A percentile compares a stretch with the other conserved stretches of the same genome.
Evolutionary conservation across 2,113 vertebrate species (phyloP).

Genomic region (Platichthys stellatus): DNA sequence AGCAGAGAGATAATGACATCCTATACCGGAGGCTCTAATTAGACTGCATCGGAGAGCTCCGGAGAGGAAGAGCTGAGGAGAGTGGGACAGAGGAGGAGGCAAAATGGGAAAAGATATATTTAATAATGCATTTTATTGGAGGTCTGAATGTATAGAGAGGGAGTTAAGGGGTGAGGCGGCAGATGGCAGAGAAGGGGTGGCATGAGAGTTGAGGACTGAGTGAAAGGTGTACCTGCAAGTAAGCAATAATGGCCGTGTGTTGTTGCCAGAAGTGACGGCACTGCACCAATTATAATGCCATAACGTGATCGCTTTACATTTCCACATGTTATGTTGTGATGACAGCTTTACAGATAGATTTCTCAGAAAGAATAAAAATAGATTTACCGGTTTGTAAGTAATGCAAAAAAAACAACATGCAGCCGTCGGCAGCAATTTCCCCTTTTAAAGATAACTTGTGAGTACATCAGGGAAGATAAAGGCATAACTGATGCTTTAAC

Average conservation of each 20-base stretch:
- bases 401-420: background rate
- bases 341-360: background rate
- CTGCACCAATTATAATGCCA: slow-evolving; percentile 48
- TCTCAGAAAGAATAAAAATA: background rate
- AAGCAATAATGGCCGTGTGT: slow-evolving; percentile 54
- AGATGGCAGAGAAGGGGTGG: slow-evolving; percentile 28
- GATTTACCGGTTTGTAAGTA: background rate
- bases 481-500: background rate
- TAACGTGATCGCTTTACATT: slow-evolving; percentile 32
- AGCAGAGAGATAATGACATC: slow-evolving; percentile 75
- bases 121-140: slow-evolving; percentile 62
- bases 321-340: slow-evolving; percentile 1
- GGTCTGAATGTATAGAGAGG: slow-evolving; percentile 53
- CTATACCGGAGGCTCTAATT: slow-evolving; percentile 78
- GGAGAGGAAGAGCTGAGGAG: slow-evolving; percentile 38
- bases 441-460: background rate
- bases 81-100: slow-evolving; percentile 25
- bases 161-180: slow-evolving; percentile 11
- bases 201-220: background rate
- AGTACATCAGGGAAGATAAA: background rate
- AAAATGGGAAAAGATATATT: slow-evolving; percentile 43
- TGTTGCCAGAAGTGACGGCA: slow-evolving; percentile 65
- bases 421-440: background rate
- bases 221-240: slow-evolving; percentile 34
- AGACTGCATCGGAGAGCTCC: slow-evolving; percentile 69